Evolutionary conservation across 2,797 vertebrate genomes (phyloP), one percentile per base, ranked within the genome.

Genomic region (Pangasius larnaudii): DNA sequence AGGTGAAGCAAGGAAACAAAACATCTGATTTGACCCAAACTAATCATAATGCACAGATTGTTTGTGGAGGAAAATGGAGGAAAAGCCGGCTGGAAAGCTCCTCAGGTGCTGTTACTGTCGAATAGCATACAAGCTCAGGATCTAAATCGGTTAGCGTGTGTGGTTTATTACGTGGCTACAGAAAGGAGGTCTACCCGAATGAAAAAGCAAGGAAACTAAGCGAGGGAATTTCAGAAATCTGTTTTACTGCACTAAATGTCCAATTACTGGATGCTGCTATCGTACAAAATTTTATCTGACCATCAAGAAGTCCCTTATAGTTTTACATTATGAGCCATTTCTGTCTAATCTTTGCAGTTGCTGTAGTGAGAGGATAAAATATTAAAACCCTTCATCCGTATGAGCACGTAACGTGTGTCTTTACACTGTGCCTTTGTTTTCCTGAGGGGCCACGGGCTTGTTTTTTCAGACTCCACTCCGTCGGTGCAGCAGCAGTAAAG

Each of bases 371-470:
- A 63, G 53, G 81, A 61, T 58, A 67, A 39, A 78, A 65, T 7
- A 56, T 56, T 58, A 33, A 79, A 79, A 19, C 30, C 10, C 30
- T 18, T 77, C 67, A 82, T 74, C 77, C 39, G 56, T 85, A 82
- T 72, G 46, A 63, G 42, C 82, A 51, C 30, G 56, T 46, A 46
- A 65, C 86, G 87, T 92, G 89, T 91, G 85, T 90, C 14, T 72
- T 77, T 89, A 90, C 14, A 27, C 46, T 9, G 30, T 24, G 85
- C 91, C 92, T 92, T 94, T 94, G 92, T 93, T 93, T 88, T 87
- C 69, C 89, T 2, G 59, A 85, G 80, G 86, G 86, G 89, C 89
- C 84, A 84, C 85, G 91, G 87, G 74, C 87, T 89, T 90, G 86
- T 91, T 93, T 93, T 88, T 91, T 81, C 53, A 36, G 24, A 72